A percentile compares a stretch with the other conserved stretches of the same genome.
These are phyloP conservation scores for Anthopleura xanthogrammica DNA, from an alignment of 92 coral and sea anemone genomes.

Conservation along the genomic window DNA sequence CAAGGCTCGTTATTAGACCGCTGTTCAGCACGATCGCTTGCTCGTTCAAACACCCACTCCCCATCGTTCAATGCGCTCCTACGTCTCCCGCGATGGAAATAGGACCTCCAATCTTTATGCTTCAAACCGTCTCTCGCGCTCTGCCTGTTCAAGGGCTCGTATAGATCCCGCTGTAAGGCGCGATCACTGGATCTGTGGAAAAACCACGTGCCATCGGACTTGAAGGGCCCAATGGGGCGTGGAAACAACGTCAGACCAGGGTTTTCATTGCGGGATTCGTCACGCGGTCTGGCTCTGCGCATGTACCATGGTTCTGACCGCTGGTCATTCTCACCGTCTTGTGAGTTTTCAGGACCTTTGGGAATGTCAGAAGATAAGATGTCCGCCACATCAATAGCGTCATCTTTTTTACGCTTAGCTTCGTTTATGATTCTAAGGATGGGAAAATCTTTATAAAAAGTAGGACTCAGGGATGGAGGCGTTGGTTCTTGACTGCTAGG, in stretches of 20 bases:
- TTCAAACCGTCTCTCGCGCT: conserved; percentile 19
- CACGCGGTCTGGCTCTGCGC: conserved; percentile 39
- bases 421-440: conserved; percentile 1
- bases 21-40: conserved; percentile 59
- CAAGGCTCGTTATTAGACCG: conserved; percentile 55
- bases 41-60: conserved; percentile 55
- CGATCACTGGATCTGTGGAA: conserved; percentile 46
- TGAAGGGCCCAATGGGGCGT: conserved; percentile 16
- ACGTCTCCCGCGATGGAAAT: not conserved
- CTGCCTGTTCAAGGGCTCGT: conserved; percentile 54
- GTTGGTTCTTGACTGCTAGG: not conserved
- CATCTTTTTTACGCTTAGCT: conserved; percentile 8
- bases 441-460: conserved; percentile 22
- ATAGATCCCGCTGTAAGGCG: conserved; percentile 45
- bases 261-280: conserved; percentile 22
- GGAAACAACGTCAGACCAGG: conserved; percentile 31
- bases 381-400: conserved; percentile 3
- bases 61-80: conserved; percentile 16
- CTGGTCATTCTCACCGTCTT: conserved; percentile 24
- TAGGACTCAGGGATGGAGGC: conserved; percentile 17
- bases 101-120: not conserved
- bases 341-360: conserved; percentile 30
- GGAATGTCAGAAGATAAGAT: conserved; percentile 5
- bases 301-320: conserved; percentile 47
- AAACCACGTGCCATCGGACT: conserved; percentile 47